phyloP scores from a whole-genome alignment of 2,888 invertebrate species.

The Chrysolina haemoptera region DNA sequence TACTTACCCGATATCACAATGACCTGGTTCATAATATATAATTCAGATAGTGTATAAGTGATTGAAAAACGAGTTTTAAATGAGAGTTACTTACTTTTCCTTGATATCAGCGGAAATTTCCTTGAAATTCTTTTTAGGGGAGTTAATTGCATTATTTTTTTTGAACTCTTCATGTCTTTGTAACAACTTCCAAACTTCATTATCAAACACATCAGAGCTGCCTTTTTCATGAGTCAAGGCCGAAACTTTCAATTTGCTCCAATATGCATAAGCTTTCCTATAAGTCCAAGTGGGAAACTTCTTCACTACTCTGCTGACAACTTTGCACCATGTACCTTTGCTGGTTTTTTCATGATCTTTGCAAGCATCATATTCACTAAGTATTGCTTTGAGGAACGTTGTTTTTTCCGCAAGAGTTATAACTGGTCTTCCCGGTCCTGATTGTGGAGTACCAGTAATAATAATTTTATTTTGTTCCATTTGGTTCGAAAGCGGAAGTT shows the following conservation, averaged over 20 bases:
- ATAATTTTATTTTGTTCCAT: no score
- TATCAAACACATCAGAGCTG: conserved; percentile 10
- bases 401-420: neutral
- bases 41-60: no score
- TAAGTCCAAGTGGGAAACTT: neutral
- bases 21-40: no score
- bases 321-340: neutral
- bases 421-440: neutral
- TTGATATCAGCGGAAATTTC: neutral
- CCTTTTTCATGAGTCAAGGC: conserved; percentile 23
- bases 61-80: no score
- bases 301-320: neutral
- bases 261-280: neutral
- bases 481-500: no score
- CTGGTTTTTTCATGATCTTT: neutral
- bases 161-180: conserved; percentile 5
- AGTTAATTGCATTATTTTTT: neutral
- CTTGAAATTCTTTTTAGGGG: neutral
- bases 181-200: conserved; percentile 15
- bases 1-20: no score
- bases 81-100: neutral
- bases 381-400: neutral
- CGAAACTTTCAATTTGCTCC: conserved; percentile 11
- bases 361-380: conserved; percentile 5
- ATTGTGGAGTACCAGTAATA: no score